Evolutionary conservation across 2,113 vertebrate species (phyloP), one percentile per base, ranked within the genome.

Genomic region (Ceuthmochares aereus): DNA sequence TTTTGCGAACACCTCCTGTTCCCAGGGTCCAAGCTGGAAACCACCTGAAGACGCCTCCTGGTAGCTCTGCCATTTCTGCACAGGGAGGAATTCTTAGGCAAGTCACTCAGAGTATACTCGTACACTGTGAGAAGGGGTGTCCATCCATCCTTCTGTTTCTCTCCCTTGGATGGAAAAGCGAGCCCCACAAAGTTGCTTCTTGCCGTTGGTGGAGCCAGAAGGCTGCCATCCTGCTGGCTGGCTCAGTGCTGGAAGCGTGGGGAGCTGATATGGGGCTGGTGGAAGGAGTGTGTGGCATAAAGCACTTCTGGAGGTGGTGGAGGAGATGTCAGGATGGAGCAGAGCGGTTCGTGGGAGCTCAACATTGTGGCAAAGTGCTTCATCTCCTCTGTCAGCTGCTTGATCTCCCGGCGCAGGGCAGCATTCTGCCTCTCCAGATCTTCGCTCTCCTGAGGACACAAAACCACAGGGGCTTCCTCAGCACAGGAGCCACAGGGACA

Each of bases 361-460:
- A 99, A 98, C 95, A 99, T 96, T 0, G 98, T 98, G 1, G 98
- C 97, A 52, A 99, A 99, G 67, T 99, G 99, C 94, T 99, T 99
- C 96, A 99, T 98, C 96, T 99, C 99, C 84, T 99, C 99, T 0
- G 98, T 99, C 95, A 99, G 98, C 93, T 98, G 98, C 96, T 99
- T 99, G 96, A 99, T 99, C 95, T 99, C 99, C 91, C 99, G 98
- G 92, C 98, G 98, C 87, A 99, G 98, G 20, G 99, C 99, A 0
- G 99, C 98, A 1, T 99, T 99, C 87, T 99, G 98, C 82, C 99
- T 99, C 98, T 99, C 99, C 96, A 99, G 95, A 96, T 98, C 98
- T 93, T 99, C 99, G 1, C 99, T 99, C 95, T 99, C 99, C 99
- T 99, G 97, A 78, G 43, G 66, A 90, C 40, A 90, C 45, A 91